Percentiles rank a stretch among this genome's conserved stretches.
phyloP scores from a whole-genome alignment of 2,888 invertebrate genomes.

The Sphecodes monilicornis region DNA sequence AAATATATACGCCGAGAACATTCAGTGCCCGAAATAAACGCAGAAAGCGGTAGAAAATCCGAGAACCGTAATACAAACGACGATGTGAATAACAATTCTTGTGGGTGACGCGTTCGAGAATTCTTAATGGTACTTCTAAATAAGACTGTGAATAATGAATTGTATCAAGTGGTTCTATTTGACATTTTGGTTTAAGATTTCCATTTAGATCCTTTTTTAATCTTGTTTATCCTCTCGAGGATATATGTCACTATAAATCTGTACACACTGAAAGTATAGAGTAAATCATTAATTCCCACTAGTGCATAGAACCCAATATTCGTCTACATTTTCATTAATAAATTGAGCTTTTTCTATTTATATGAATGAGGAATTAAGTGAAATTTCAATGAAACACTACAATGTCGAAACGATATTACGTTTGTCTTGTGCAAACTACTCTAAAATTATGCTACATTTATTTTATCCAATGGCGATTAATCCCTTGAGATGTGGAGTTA shows the following conservation, averaged over 20 bases:
- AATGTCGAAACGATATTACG: no score
- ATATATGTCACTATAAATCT: neutral
- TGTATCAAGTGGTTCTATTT: neutral
- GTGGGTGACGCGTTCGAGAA: slow-evolving; percentile 35
- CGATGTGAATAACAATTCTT: slow-evolving; percentile 35
- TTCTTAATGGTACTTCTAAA: neutral
- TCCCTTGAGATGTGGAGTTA: no score
- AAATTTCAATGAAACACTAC: no score
- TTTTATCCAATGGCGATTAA: no score
- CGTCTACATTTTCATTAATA: neutral
- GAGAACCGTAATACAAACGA: slow-evolving; percentile 46
- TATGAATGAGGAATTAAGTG: no score
- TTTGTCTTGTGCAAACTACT: no score
- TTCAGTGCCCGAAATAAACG: slow-evolving; percentile 43
- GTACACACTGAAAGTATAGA: neutral
- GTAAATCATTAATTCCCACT: neutral
- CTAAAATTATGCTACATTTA: no score
- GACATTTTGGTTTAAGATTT: neutral
- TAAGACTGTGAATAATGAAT: neutral
- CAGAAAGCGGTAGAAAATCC: slow-evolving; percentile 21
- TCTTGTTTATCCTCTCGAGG: neutral
- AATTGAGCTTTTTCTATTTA: no score
- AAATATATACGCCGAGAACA: neutral
- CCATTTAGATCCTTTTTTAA: neutral
- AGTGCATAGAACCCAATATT: neutral